phyloP scores from a whole-genome alignment of 2,797 vertebrate species.

The Delichon dasypus region DNA sequence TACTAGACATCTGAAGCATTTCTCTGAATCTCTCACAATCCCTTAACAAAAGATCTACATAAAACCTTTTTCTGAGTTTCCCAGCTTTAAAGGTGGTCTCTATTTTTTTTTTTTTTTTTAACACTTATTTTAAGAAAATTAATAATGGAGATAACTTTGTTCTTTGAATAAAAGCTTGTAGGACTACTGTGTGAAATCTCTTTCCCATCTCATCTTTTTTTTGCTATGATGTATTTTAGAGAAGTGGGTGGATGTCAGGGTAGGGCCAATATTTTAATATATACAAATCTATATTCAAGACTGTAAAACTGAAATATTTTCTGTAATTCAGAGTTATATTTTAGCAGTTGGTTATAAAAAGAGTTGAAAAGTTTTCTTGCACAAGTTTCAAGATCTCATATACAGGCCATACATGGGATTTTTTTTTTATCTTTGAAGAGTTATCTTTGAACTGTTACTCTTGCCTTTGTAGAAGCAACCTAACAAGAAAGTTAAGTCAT shows the following conservation, averaged over 20 bases:
- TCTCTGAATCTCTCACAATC: not conserved
- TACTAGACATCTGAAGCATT: not conserved
- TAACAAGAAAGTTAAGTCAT: not conserved
- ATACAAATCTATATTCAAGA: not conserved
- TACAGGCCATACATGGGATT: not conserved
- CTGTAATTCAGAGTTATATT: not conserved
- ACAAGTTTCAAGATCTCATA: not conserved
- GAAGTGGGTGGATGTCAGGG: rapidly evolving
- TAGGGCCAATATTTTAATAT: not conserved
- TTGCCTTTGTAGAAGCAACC: no score
- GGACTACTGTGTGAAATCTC: not conserved
- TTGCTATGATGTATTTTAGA: not conserved
- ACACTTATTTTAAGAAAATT: not conserved
- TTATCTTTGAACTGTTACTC: not conserved
- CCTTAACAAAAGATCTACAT: not conserved
- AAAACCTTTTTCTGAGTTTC: not conserved
- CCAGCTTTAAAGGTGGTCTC: not conserved
- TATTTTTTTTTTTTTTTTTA: not conserved
- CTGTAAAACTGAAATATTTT: not conserved
- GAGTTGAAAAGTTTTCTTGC: not conserved
- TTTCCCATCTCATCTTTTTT: rapidly evolving
- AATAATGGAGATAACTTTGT: not conserved
- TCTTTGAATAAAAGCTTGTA: not conserved
- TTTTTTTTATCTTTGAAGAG: not conserved
- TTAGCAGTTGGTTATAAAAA: not conserved